These are phyloP conservation scores for Plectus sambesii DNA, from an alignment of 1,140 invertebrate species.

Conservation along the genomic window DNA sequence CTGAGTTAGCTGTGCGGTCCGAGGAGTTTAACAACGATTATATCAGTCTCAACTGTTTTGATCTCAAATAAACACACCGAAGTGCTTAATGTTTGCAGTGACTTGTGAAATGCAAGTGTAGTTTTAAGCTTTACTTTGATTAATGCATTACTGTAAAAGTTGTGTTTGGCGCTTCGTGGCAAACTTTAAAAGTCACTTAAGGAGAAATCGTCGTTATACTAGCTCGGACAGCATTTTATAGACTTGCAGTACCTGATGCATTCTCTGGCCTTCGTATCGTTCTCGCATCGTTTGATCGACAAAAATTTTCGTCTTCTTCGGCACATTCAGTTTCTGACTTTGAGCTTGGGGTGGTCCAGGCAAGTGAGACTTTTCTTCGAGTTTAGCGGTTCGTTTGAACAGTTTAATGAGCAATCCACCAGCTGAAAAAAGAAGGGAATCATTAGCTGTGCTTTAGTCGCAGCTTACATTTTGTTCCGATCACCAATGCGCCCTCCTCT, in stretches of 20 bases:
- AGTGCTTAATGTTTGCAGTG: no score
- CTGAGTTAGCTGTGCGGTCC: no score
- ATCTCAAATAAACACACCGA: no score
- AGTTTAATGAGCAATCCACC: slow-evolving; percentile 78
- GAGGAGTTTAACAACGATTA: no score
- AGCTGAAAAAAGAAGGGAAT: slow-evolving; percentile 49
- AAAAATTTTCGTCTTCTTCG: slow-evolving; percentile 89
- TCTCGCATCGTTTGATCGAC: slow-evolving; percentile 84
- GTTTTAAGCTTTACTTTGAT: no score
- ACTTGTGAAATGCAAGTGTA: no score
- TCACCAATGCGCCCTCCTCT: slow-evolving; percentile 76
- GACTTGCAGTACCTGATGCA: slow-evolving; percentile 32
- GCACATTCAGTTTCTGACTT: slow-evolving; percentile 54
- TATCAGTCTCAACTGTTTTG: no score
- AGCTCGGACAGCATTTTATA: no score
- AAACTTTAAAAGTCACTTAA: no score
- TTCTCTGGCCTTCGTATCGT: slow-evolving; percentile 58
- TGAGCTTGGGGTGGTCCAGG: slow-evolving; percentile 46
- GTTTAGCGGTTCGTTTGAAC: slow-evolving; percentile 75
- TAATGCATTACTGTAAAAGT: no score
- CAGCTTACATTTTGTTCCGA: slow-evolving; percentile 62
- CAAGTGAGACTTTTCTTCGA: slow-evolving; percentile 51
- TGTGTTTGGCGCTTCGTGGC: no score
- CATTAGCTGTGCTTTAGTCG: slow-evolving; percentile 15
- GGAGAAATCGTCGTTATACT: no score